phyloP scores from a whole-genome alignment of 1,140 invertebrate species.

The Musca vetustissima region DNA sequence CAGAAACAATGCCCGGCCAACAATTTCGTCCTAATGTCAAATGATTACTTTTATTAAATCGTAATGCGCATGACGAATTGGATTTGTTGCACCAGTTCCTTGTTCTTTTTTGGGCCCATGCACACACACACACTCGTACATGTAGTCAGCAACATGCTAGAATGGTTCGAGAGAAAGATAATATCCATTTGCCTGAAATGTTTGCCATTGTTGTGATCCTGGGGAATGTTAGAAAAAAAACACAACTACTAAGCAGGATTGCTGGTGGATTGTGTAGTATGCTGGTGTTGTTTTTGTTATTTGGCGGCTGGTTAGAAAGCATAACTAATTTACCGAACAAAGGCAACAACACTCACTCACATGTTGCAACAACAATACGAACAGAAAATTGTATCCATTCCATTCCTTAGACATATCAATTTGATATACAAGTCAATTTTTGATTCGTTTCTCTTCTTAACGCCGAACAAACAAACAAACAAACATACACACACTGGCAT shows the following conservation, averaged over 20 bases:
- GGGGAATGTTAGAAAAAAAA: not conserved
- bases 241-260: not conserved
- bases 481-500: no score
- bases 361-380: not conserved
- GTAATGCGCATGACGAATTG: slow-evolving; percentile 54
- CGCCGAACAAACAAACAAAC: no score
- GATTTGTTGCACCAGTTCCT: slow-evolving; percentile 31
- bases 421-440: slow-evolving; percentile 11
- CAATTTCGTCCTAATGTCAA: slow-evolving; percentile 56
- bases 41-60: slow-evolving; percentile 56
- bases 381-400: not conserved
- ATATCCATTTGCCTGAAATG: not conserved
- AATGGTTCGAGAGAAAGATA: not conserved
- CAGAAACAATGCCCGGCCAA: slow-evolving; percentile 29
- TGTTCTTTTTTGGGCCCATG: not conserved
- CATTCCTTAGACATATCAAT: slow-evolving; percentile 1
- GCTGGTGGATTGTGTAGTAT: no score
- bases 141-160: not conserved
- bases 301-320: not conserved
- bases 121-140: not conserved
- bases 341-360: not conserved
- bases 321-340: slow-evolving; percentile 7
- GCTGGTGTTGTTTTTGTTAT: not conserved
- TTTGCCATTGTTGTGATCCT: slow-evolving; percentile 3
- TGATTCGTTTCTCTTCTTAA: no score